A percentile compares a stretch with the other conserved stretches of the same genome.
These are phyloP conservation scores for Gisinianus flammeolus DNA, from an alignment of 2,888 invertebrate genomes.

Conservation along the genomic window DNA sequence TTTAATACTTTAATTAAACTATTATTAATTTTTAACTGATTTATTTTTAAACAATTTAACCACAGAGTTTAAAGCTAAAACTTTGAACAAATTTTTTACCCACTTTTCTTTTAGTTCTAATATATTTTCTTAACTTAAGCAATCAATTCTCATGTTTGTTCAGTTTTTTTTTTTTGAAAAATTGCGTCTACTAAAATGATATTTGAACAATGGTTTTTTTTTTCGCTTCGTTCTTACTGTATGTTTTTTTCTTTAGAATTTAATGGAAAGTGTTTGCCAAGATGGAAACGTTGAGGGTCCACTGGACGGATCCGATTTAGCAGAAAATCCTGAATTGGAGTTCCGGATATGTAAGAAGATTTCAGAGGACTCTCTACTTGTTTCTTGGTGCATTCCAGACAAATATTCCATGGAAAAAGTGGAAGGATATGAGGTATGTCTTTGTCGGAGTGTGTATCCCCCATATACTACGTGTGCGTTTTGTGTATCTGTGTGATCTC, in stretches of 20 bases:
- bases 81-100: too few relatives aligned
- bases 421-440: slow-evolving; percentile 57
- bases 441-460: not conserved
- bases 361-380: slow-evolving; percentile 58
- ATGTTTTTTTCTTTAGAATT: slow-evolving; percentile 28
- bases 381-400: slow-evolving; percentile 57
- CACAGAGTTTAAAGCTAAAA: too few relatives aligned
- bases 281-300: slow-evolving; percentile 29
- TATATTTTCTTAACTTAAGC: too few relatives aligned
- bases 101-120: too few relatives aligned
- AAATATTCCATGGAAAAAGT: slow-evolving; percentile 37
- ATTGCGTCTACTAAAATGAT: too few relatives aligned
- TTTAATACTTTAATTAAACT: not conserved
- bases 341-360: slow-evolving; percentile 58
- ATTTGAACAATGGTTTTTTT: too few relatives aligned
- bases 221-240: too few relatives aligned
- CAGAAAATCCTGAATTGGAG: slow-evolving; percentile 42
- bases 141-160: too few relatives aligned
- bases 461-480: not conserved
- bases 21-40: too few relatives aligned
- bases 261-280: slow-evolving; percentile 39
- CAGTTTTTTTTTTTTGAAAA: too few relatives aligned
- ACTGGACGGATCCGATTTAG: slow-evolving; percentile 39
- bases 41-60: too few relatives aligned
- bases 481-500: not conserved